Conservation (phyloP, 2,113 vertebrate genomes). For the Pampusana beccarii region DNA sequence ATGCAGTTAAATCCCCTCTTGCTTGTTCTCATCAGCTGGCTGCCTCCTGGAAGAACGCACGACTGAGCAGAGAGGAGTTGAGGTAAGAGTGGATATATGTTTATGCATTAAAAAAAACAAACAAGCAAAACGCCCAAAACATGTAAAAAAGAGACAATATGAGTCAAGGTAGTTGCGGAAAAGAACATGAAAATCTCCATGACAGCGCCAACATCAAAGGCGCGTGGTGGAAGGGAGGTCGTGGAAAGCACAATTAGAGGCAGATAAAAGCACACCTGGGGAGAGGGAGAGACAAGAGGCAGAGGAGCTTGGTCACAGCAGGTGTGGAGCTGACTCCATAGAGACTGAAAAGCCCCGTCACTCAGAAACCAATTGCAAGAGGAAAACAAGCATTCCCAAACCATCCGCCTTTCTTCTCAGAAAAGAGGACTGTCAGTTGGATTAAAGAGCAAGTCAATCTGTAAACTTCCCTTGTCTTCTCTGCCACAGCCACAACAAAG, state of each 20-base stretch:
- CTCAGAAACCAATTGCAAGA: background rate
- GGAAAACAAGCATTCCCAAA: background rate
- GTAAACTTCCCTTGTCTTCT: background rate
- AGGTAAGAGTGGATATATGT: background rate
- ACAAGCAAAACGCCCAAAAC: background rate
- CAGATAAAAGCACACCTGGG: background rate
- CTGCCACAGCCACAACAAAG: background rate
- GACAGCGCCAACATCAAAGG: background rate
- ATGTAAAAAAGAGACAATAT: background rate
- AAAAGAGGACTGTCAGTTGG: too few species aligned
- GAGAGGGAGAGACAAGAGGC: background rate
- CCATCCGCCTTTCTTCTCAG: background rate
- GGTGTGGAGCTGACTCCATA: background rate
- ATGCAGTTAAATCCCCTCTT: background rate
- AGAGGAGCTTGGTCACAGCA: background rate
- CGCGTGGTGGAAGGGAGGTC: background rate
- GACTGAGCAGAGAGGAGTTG: background rate
- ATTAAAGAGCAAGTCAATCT: background rate
- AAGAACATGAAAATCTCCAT: background rate
- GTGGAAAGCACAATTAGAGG: background rate
- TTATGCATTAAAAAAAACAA: background rate
- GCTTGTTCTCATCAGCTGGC: too few species aligned
- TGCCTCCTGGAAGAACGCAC: accelerated
- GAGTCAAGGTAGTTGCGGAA: background rate
- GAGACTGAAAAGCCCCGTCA: background rate